Evolutionary conservation across 1,140 invertebrate genomes (phyloP).

Genomic region (Lucilia sericata): DNA sequence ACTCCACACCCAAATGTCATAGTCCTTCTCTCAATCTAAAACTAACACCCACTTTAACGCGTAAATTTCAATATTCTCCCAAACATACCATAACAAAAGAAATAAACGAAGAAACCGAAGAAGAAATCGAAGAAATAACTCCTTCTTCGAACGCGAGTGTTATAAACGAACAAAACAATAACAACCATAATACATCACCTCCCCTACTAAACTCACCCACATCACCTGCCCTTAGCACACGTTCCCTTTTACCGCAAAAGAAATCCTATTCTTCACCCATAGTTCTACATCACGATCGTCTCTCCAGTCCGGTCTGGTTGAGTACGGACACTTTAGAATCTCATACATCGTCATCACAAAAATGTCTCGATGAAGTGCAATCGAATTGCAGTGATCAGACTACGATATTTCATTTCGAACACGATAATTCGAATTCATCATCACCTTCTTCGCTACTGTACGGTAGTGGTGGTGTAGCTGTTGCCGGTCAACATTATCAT

Average conservation of each 20-base stretch:
- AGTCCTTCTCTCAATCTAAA: neutral
- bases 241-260: slow-evolving; percentile 26
- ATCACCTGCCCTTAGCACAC: neutral
- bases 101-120: slow-evolving; percentile 31
- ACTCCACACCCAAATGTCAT: slow-evolving; percentile 38
- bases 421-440: slow-evolving; percentile 47
- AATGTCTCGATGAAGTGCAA: slow-evolving; percentile 47
- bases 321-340: slow-evolving; percentile 47
- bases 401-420: slow-evolving; percentile 50
- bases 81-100: slow-evolving; percentile 32
- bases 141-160: neutral
- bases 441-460: slow-evolving; percentile 43
- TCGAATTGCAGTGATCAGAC: slow-evolving; percentile 52
- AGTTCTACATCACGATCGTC: slow-evolving; percentile 31
- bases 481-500: neutral
- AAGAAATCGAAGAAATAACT: slow-evolving; percentile 30
- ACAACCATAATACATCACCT: neutral
- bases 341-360: slow-evolving; percentile 27
- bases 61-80: slow-evolving; percentile 31
- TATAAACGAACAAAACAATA: neutral
- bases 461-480: slow-evolving; percentile 28
- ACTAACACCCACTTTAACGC: slow-evolving; percentile 31
- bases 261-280: slow-evolving; percentile 45
- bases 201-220: slow-evolving; percentile 9
- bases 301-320: slow-evolving; percentile 44